Evolutionary conservation across 2,113 vertebrate species (phyloP).

Genomic region (Phylloscopus trochilus): DNA sequence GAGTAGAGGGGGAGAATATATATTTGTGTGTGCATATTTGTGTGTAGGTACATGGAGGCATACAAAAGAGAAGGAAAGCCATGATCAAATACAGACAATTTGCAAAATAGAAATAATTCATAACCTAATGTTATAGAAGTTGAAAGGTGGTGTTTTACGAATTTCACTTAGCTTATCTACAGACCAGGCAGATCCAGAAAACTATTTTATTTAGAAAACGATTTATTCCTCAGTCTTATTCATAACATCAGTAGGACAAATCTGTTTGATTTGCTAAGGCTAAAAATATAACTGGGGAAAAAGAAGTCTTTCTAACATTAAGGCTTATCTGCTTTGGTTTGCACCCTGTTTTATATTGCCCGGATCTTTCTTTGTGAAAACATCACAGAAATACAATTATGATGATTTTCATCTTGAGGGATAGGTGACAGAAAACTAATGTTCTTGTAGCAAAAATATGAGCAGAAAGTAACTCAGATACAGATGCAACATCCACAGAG

Average conservation of each 20-base stretch:
- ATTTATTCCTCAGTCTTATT: background rate
- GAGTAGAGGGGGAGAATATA: background rate
- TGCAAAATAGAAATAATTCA: background rate
- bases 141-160: background rate
- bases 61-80: background rate
- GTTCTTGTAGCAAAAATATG: background rate
- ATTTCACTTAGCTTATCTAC: background rate
- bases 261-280: background rate
- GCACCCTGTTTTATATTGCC: background rate
- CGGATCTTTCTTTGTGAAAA: background rate
- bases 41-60: background rate
- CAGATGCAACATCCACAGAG: background rate
- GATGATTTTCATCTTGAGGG: background rate
- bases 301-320: background rate
- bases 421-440: background rate
- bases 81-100: background rate
- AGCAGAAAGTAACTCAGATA: background rate
- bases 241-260: background rate
- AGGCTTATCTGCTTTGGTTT: background rate
- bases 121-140: background rate
- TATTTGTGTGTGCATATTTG: background rate
- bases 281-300: background rate
- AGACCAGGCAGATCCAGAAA: background rate
- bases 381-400: background rate
- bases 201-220: background rate